phyloP scores from a whole-genome alignment of 2,888 invertebrate genomes.

The Platypus cylindrus region DNA sequence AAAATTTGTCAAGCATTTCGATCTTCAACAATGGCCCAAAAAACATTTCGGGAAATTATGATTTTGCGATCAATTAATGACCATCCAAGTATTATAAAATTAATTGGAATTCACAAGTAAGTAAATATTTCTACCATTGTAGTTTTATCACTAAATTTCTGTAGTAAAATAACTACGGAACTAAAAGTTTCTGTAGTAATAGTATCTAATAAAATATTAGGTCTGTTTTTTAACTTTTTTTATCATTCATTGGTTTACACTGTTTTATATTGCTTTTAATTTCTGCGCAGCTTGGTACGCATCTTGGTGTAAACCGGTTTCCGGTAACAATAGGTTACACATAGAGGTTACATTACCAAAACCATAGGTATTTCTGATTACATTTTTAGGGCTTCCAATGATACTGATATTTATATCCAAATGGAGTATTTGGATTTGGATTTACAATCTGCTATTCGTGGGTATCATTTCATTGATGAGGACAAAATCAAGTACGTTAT shows the following conservation, averaged over 20 bases:
- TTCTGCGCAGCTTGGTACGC: too few relatives aligned
- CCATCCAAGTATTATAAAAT: constrained; percentile 89
- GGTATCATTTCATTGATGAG: constrained; percentile 83
- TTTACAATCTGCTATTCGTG: constrained; percentile 89
- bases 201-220: too few relatives aligned
- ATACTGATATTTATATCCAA: constrained; percentile 93
- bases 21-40: constrained; percentile 94
- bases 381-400: constrained; percentile 77
- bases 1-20: constrained; percentile 98
- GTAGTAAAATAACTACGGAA: too few relatives aligned
- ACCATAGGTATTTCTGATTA: constrained; percentile 2
- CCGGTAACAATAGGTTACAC: not conserved
- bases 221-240: constrained; percentile 3
- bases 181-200: too few relatives aligned
- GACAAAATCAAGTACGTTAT: constrained; percentile 86
- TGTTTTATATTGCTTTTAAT: constrained; percentile 4
- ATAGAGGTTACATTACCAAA: not conserved
- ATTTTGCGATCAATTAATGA: constrained; percentile 87
- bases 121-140: constrained; percentile 7
- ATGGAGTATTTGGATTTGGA: constrained; percentile 99
- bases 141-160: too few relatives aligned
- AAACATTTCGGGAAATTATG: constrained; percentile 97
- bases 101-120: constrained; percentile 80
- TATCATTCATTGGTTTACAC: not conserved
- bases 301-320: too few relatives aligned